Percentiles rank a stretch among this genome's conserved stretches.
These are phyloP conservation scores for Hirtodrosophila histrioides DNA, from an alignment of 2,888 invertebrate species.

Conservation along the genomic window DNA sequence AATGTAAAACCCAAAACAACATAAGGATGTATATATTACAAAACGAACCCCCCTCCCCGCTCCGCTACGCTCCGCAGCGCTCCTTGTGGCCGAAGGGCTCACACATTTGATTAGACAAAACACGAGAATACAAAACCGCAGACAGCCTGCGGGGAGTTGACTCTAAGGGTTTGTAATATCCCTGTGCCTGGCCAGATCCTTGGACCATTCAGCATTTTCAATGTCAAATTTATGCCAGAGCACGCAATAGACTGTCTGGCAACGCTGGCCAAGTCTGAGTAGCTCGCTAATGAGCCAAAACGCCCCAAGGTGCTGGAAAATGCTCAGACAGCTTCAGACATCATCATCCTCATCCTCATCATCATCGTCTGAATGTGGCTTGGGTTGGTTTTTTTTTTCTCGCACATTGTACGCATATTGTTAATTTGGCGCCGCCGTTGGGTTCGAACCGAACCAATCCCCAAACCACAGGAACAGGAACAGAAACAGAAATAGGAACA, in stretches of 20 bases:
- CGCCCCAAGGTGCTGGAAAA: constrained; percentile 77
- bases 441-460: constrained; percentile 29
- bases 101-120: constrained; percentile 50
- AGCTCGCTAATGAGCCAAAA: constrained; percentile 80
- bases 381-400: constrained; percentile 45
- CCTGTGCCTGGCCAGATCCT: not conserved
- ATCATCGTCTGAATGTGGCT: not conserved
- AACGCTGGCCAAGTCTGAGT: constrained; percentile 40
- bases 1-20: constrained; percentile 47
- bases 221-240: constrained; percentile 81
- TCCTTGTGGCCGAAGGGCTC: no score
- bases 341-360: constrained; percentile 18
- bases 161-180: constrained; percentile 25
- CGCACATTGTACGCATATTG: constrained; percentile 75
- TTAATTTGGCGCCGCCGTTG: constrained; percentile 71
- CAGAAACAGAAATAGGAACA: not conserved
- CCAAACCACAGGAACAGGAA: constrained; percentile 3
- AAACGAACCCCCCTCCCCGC: not conserved
- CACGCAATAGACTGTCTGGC: constrained; percentile 66
- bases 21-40: constrained; percentile 41
- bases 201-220: constrained; percentile 64
- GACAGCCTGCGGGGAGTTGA: constrained; percentile 34
- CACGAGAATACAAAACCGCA: constrained; percentile 40
- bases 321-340: constrained; percentile 60
- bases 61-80: no score